Evolutionary conservation across 1,140 invertebrate species (phyloP).

Genomic region (Berghia stephanieae): DNA sequence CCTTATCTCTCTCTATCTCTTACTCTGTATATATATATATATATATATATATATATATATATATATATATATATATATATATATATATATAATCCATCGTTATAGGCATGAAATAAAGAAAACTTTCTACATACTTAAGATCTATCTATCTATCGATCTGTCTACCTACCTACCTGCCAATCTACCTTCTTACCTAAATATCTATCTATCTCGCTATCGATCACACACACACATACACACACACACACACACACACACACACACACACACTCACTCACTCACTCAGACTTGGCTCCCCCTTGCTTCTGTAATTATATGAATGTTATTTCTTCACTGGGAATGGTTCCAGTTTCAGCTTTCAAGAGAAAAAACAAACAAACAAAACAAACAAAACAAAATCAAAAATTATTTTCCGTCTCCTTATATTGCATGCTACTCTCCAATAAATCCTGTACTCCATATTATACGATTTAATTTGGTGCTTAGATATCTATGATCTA

Average conservation of each 20-base stretch:
- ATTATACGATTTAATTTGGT: too few species aligned
- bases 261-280: background rate
- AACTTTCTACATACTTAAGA: too few species aligned
- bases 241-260: background rate
- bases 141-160: too few species aligned
- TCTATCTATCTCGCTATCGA: background rate
- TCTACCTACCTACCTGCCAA: background rate
- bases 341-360: background rate
- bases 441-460: too few species aligned
- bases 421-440: too few species aligned
- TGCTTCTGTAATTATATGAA: background rate
- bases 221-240: background rate
- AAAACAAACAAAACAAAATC: background rate
- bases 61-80: too few species aligned
- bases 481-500: too few species aligned
- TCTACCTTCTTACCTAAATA: background rate
- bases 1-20: too few species aligned
- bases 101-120: too few species aligned
- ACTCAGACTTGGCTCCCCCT: background rate
- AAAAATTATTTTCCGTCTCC: background rate
- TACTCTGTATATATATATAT: too few species aligned
- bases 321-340: background rate
- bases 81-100: too few species aligned
- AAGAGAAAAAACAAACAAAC: background rate
- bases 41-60: too few species aligned